Evolutionary conservation across 2,888 invertebrate genomes (phyloP), one percentile per base, ranked within the genome.

Genomic region (Drosophila limbata): DNA sequence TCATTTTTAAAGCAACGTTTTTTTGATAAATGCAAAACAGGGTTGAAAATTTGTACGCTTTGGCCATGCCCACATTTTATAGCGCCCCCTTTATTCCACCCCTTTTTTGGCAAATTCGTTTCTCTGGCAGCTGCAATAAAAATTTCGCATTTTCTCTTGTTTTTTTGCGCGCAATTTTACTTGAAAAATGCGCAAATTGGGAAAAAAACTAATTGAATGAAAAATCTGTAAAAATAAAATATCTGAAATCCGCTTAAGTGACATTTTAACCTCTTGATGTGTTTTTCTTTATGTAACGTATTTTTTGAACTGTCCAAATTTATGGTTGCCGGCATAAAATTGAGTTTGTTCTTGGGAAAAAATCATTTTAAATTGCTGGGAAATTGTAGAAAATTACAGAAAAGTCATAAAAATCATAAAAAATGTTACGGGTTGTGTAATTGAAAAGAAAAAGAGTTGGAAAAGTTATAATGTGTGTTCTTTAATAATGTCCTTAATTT

Each of bases 211-310:
- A 73, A 75, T 69, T 75, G 79, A 25, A 50, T 21, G 59, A 72
- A 81, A 73, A 73, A 53, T 47, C 39, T 52, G 4, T 44, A 25
- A 17, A 53, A 76, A 76, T 75, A 73, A 64, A 25, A 1, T 25
- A 65, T 64, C 15, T 9, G 9, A 60, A 84, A 85, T 88, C 84
- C 57, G 84, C 81, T 86, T 75, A 88, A 78, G 77, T 90, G 90
- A 85, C 90, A 88, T 86, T 83, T 83, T 83, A 86, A 90, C 90
- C 85, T 86, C 78, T 86, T 85, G 45, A 63, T 68, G 64, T 13
- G 50, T 55, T 62, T 71, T 70, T 64, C 21, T 48, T n/a, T 52
- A 65, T 15, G 77, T 88, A 89, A 89, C 88, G 89, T 77, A 73
- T 89, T 85, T 89, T 87, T 59, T 37, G 19, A 19, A 3, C 39